Percentiles rank a stretch among this genome's conserved stretches.
phyloP scores from a whole-genome alignment of 2,888 invertebrate species.

The Chaetogeoica ovagalla region DNA sequence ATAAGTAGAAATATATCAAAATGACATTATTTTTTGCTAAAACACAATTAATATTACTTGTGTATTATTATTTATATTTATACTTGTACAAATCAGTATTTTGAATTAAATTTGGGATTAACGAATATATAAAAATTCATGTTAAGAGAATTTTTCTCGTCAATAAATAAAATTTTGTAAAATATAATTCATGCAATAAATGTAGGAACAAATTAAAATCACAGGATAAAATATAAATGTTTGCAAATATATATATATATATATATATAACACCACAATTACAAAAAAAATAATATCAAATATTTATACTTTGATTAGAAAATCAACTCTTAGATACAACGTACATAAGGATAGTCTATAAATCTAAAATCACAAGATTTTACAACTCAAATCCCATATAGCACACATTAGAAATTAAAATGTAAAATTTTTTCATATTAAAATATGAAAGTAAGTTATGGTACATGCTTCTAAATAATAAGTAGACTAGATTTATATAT shows the following conservation, averaged over 20 bases:
- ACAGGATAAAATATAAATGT: conserved; percentile 34
- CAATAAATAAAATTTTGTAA: not conserved
- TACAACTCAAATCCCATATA: not conserved
- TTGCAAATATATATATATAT: conserved; percentile 1
- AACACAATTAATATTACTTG: not conserved
- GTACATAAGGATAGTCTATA: not conserved
- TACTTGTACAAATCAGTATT: not conserved
- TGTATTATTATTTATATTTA: not conserved
- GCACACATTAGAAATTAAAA: not conserved
- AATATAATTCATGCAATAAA: conserved; percentile 4
- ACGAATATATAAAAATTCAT: not conserved
- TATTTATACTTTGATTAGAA: not conserved
- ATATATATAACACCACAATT: conserved; percentile 18
- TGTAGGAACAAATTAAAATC: conserved; percentile 46
- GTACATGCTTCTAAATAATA: not conserved
- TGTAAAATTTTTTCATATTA: not conserved
- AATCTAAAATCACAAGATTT: conserved; percentile 21
- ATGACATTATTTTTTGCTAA: not conserved
- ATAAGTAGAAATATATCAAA: conserved; percentile 2
- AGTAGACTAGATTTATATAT: conserved; percentile 27
- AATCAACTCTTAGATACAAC: not conserved
- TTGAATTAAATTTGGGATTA: not conserved
- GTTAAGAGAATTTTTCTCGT: not conserved
- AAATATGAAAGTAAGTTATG: not conserved
- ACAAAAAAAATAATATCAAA: conserved; percentile 7